Conservation (phyloP, 2,797 vertebrate genomes). For the Bufotes viridis region DNA sequence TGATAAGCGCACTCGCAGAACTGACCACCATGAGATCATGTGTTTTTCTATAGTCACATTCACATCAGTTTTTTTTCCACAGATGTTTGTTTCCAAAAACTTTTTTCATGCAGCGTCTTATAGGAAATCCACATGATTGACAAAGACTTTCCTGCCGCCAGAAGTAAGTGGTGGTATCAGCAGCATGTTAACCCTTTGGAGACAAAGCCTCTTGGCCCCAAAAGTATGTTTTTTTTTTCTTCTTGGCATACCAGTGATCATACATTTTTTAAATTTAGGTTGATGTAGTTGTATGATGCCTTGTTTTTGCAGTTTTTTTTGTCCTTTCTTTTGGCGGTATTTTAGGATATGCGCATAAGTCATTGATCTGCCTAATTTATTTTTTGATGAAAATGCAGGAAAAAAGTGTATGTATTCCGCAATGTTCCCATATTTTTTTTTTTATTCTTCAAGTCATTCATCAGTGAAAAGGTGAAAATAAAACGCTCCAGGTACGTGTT, state of each 20-base stretch:
- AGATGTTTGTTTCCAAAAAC: background rate
- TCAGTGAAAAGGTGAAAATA: no score
- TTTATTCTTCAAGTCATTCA: no score
- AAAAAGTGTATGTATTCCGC: no score
- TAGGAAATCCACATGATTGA: background rate
- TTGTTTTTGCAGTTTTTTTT: no score
- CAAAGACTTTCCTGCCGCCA: background rate
- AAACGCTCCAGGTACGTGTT: no score
- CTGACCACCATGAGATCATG: background rate
- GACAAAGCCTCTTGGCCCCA: background rate
- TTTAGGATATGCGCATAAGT: background rate
- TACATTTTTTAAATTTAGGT: no score
- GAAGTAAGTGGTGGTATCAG: background rate
- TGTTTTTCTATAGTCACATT: slow-evolving; percentile 3
- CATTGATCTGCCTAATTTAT: no score
- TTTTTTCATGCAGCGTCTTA: background rate
- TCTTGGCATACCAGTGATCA: no score
- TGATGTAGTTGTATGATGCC: no score
- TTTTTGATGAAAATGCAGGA: no score
- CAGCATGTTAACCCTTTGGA: background rate
- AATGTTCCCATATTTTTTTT: no score
- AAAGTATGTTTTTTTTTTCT: no score
- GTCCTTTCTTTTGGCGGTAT: background rate
- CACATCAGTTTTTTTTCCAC: background rate
- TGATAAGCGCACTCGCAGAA: slow-evolving; percentile 1